These are phyloP conservation scores for Synanthedon andrenaeformis DNA, from an alignment of 2,888 invertebrate species.

Conservation along the genomic window DNA sequence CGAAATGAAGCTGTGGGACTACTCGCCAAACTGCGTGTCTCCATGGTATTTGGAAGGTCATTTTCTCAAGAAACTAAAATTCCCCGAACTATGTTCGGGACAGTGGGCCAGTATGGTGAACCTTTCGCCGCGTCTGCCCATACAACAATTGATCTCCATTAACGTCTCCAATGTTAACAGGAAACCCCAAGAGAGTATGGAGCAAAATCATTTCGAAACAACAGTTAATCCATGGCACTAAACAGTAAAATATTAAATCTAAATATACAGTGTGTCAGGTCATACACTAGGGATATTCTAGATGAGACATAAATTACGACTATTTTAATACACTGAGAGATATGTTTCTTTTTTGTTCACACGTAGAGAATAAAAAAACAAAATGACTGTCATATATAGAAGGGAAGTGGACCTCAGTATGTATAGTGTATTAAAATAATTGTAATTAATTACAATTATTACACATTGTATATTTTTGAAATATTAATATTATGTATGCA, in stretches of 20 bases:
- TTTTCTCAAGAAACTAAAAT: constrained; percentile 75
- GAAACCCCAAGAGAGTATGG: constrained; percentile 61
- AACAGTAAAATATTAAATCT: neutral
- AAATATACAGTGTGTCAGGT: too few relatives aligned
- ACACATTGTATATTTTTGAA: neutral
- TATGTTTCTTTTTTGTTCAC: too few relatives aligned
- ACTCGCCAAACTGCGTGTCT: constrained; percentile 77
- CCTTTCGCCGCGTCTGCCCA: constrained; percentile 74
- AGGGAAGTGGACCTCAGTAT: too few relatives aligned
- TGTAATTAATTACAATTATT: too few relatives aligned
- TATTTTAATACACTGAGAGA: too few relatives aligned
- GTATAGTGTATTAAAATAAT: too few relatives aligned
- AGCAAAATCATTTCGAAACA: constrained; percentile 53
- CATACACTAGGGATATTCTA: too few relatives aligned
- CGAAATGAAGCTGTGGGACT: constrained; percentile 76
- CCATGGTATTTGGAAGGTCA: constrained; percentile 79
- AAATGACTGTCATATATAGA: too few relatives aligned
- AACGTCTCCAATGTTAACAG: constrained; percentile 58
- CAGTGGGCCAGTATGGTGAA: constrained; percentile 85
- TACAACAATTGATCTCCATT: constrained; percentile 61
- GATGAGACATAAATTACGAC: too few relatives aligned
- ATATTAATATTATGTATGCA: too few relatives aligned
- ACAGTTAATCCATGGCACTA: constrained; percentile 46
- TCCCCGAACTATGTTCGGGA: constrained; percentile 79
- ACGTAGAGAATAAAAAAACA: too few relatives aligned